Conservation (phyloP, 2,888 invertebrate species). For the Frankliniella intonsa region DNA sequence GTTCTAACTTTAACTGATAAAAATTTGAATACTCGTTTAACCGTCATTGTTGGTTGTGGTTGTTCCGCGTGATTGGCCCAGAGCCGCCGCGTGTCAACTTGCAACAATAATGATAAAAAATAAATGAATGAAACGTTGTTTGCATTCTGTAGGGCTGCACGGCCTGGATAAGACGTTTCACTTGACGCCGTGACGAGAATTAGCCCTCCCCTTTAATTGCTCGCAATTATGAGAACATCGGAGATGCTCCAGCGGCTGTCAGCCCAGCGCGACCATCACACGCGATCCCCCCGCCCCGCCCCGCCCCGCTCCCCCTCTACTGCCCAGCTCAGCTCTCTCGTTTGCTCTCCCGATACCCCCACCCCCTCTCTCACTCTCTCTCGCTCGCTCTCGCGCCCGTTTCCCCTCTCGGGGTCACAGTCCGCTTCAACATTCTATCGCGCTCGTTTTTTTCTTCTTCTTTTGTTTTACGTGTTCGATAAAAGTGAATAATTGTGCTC, state of each 20-base stretch:
- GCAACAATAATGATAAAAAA: too few relatives aligned
- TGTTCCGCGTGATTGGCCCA: too few relatives aligned
- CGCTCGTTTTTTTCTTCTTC: neutral
- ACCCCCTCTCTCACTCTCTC: neutral
- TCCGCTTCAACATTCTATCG: neutral
- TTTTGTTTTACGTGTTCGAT: neutral
- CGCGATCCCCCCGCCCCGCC: neutral
- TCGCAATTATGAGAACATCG: conserved; percentile 25
- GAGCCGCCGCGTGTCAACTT: too few relatives aligned
- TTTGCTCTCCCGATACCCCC: neutral
- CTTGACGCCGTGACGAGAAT: conserved; percentile 24
- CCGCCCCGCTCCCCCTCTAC: neutral
- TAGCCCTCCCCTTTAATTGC: conserved; percentile 19
- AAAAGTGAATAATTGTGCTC: too few relatives aligned
- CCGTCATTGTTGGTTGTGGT: neutral
- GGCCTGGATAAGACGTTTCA: conserved; percentile 9
- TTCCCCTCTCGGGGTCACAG: neutral
- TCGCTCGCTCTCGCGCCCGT: neutral
- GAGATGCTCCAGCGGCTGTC: conserved; percentile 23
- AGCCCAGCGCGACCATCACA: conserved; percentile 8
- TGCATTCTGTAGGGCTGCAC: neutral
- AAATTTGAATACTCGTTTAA: too few relatives aligned
- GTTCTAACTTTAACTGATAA: too few relatives aligned
- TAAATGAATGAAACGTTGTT: neutral
- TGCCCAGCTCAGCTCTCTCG: too few relatives aligned